Evolutionary conservation across 2,113 vertebrate genomes (phyloP).

Genomic region (Paramormyrops kingsleyae): DNA sequence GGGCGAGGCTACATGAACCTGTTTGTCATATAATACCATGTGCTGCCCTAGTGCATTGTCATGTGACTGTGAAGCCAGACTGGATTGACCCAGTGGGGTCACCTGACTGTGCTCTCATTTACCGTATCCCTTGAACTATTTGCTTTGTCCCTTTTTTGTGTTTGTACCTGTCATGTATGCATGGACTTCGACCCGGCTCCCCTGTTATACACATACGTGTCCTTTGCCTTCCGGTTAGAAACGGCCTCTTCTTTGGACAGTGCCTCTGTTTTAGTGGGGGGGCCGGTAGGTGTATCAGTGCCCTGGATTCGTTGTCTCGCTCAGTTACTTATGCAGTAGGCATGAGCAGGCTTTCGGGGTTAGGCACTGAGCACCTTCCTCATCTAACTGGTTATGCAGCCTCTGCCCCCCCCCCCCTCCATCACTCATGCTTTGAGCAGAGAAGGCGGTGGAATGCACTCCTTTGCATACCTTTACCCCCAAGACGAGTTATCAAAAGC

Average conservation of each 20-base stretch:
- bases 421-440: neutral
- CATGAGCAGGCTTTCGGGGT: neutral
- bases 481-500: neutral
- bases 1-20: constrained; percentile 21
- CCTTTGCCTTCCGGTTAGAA: neutral
- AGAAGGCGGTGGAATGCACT: neutral
- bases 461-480: constrained; percentile 32
- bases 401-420: neutral
- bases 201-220: neutral
- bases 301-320: neutral
- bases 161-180: neutral
- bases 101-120: neutral
- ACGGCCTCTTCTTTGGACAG: neutral
- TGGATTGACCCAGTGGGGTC: neutral
- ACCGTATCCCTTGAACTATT: neutral
- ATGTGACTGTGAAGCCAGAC: neutral
- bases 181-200: neutral
- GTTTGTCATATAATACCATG: neutral
- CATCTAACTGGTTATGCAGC: neutral
- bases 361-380: neutral
- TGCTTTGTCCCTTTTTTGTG: neutral
- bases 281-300: neutral
- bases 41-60: neutral
- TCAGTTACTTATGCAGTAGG: neutral
- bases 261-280: neutral